phyloP scores from a whole-genome alignment of 2,113 vertebrate species.

The Asarcornis scutulata region DNA sequence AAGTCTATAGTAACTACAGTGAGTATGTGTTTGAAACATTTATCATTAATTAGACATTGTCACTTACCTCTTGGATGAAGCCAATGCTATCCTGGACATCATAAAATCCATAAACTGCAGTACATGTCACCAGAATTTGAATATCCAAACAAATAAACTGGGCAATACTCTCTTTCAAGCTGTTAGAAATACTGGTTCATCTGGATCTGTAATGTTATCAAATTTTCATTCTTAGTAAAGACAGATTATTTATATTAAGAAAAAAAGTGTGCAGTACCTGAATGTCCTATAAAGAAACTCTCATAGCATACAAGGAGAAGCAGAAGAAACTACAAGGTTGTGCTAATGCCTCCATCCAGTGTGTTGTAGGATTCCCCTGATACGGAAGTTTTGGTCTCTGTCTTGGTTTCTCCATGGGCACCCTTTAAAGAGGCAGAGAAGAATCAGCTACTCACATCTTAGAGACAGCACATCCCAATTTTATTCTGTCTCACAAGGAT shows the following conservation, averaged over 20 bases:
- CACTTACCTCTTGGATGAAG: slow-evolving; percentile 44
- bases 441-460: background rate
- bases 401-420: background rate
- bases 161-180: slow-evolving; percentile 8
- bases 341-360: background rate
- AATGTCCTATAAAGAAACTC: background rate
- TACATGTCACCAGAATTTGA: slow-evolving; percentile 23
- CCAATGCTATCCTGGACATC: slow-evolving; percentile 2
- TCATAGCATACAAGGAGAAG: background rate
- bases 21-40: slow-evolving; percentile 19
- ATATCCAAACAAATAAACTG: slow-evolving; percentile 33
- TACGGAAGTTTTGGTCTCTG: background rate
- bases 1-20: background rate
- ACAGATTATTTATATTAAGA: slow-evolving; percentile 1
- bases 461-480: background rate
- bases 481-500: background rate
- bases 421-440: background rate
- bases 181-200: slow-evolving; percentile 31
- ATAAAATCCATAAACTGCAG: slow-evolving; percentile 36
- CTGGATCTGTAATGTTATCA: slow-evolving; percentile 17
- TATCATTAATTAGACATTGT: slow-evolving; percentile 33
- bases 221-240: slow-evolving; percentile 35
- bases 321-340: background rate
- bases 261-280: background rate
- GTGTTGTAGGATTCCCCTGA: background rate